Evolutionary conservation across 1,140 invertebrate genomes (phyloP), one percentile per base, ranked within the genome.

Genomic region (Nephila pilipes): DNA sequence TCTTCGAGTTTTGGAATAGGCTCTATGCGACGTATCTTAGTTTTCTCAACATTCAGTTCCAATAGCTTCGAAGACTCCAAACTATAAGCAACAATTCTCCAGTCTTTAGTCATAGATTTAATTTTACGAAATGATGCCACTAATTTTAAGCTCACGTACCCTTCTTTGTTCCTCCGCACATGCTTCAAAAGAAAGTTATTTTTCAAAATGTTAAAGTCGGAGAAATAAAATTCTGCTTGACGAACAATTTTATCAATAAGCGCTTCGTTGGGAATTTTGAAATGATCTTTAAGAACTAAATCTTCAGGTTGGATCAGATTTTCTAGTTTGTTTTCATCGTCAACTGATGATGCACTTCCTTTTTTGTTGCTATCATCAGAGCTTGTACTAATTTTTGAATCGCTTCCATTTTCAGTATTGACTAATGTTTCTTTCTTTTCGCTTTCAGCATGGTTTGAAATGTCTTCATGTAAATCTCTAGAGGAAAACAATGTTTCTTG

Each of bases 111-210:
- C 54, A 99, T 95, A 12, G 95, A 94, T 94, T 96, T 96, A 46
- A 99, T 98, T 85, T 98, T 97, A 95, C 99, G 95, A 85, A 96
- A 96, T 10, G 94, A 93, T 8, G 94, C 75, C 22, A 94, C 79
- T 12, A 99, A 96, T 95, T 99, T 99, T 10, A 99, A 96, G 58
- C 98, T 98, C 1, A 99, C 98, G 95, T 97, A 99, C 12, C 98
- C 98, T 95, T 99, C 98, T 95, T 98, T 99, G 95, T 99, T 99
- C 46, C 98, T 96, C 55, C 98, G 97, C 8, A 99, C 98, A 95
- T 99, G 98, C 95, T 99, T 99, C 46, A 99, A 95, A 6, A 99
- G 96, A 95, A 99, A 99, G 3, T 98, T 98, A 95, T 99, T 98
- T 95, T 99, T 99, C 1, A 98, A 97, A 92, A 99, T 98, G 95